A percentile compares a stretch with the other conserved stretches of the same genome.
Conservation (phyloP, 2,797 vertebrate genomes). For the Acestrorhynchus altus region DNA sequence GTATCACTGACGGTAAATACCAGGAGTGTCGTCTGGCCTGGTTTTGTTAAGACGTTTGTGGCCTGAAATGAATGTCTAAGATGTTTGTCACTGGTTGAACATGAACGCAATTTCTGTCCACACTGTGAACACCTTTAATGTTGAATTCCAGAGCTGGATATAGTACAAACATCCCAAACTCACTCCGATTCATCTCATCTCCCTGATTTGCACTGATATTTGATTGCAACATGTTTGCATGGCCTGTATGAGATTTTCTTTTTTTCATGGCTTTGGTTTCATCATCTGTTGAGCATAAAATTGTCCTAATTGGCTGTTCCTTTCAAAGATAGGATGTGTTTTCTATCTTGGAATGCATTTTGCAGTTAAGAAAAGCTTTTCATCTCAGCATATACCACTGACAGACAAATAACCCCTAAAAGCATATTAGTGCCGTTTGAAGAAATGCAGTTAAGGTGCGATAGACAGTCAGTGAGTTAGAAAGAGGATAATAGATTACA, state of each 20-base stretch:
- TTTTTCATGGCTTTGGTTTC: neutral
- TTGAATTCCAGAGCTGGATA: neutral
- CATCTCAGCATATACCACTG: neutral
- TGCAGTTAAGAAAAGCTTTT: neutral
- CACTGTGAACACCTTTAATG: neutral
- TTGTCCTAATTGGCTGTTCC: neutral
- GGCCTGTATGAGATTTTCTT: neutral
- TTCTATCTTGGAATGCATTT: neutral
- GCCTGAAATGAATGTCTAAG: no score
- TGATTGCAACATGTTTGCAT: neutral
- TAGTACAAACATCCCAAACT: neutral
- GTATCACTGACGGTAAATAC: no score
- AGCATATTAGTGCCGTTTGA: neutral
- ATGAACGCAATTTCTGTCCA: no score
- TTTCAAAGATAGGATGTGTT: neutral
- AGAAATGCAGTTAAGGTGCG: neutral
- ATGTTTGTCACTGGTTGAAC: no score
- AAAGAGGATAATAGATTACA: neutral
- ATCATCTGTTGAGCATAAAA: neutral
- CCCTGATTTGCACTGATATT: neutral
- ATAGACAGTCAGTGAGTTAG: neutral
- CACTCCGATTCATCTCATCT: neutral
- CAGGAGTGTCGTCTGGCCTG: no score
- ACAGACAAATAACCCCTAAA: neutral
- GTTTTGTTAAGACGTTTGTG: no score